Evolutionary conservation across 2,888 invertebrate species (phyloP).

Genomic region (Abrostola tripartita): DNA sequence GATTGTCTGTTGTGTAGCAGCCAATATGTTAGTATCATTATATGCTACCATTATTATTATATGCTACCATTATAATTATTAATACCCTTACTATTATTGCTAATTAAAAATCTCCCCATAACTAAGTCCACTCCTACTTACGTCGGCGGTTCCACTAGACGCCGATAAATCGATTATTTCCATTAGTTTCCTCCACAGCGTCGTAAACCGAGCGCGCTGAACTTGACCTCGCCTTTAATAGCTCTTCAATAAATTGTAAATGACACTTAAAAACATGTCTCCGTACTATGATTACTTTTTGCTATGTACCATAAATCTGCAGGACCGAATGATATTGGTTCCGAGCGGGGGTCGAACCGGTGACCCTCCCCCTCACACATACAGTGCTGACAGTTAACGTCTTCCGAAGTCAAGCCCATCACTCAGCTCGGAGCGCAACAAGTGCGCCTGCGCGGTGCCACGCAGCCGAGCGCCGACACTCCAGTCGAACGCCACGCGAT

Average conservation of each 20-base stretch:
- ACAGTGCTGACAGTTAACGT: too few species aligned
- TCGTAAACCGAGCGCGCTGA: neutral
- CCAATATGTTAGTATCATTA: too few species aligned
- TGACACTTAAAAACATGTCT: neutral
- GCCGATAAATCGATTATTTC: neutral
- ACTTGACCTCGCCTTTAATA: neutral
- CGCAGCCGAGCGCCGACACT: neutral
- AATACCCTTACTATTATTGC: too few species aligned
- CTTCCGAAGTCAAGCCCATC: too few species aligned
- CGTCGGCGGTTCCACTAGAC: neutral
- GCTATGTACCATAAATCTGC: neutral
- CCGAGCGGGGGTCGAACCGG: too few species aligned
- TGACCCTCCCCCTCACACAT: too few species aligned
- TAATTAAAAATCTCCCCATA: too few species aligned
- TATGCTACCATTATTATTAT: too few species aligned
- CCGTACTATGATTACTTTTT: neutral
- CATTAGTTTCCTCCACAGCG: neutral
- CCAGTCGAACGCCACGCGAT: slow-evolving; percentile 3
- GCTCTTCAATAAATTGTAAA: slow-evolving; percentile 1
- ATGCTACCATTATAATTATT: too few species aligned
- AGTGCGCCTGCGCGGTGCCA: neutral
- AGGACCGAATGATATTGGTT: too few species aligned
- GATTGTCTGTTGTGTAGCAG: too few species aligned
- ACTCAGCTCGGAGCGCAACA: neutral
- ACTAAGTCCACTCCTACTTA: neutral